phyloP scores from a whole-genome alignment of 2,888 invertebrate species.

The Nineta flava region DNA sequence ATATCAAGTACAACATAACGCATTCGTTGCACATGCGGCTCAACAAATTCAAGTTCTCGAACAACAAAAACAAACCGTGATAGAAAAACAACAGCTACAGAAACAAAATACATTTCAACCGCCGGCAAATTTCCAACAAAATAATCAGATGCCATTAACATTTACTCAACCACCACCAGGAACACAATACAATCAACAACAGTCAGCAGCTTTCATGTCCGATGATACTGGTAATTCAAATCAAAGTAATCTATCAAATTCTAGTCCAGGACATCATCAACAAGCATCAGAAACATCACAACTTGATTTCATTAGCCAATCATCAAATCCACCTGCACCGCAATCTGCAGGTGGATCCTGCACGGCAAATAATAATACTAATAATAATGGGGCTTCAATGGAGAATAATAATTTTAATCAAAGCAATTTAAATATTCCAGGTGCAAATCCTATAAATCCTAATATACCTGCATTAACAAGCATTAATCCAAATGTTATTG shows the following conservation, averaged over 20 bases:
- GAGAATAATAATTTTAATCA: slow-evolving; percentile 19
- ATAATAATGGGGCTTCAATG: slow-evolving; percentile 3
- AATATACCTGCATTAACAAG: slow-evolving; percentile 16
- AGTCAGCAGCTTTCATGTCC: neutral
- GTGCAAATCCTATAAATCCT: slow-evolving; percentile 6
- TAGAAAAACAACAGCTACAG: slow-evolving; percentile 24
- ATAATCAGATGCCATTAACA: slow-evolving; percentile 13
- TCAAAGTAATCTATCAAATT: slow-evolving; percentile 5
- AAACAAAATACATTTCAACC: slow-evolving; percentile 31
- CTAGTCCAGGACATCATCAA: slow-evolving; percentile 2
- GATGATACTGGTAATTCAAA: slow-evolving; percentile 7
- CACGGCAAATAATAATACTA: neutral
- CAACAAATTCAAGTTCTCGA: slow-evolving; percentile 76
- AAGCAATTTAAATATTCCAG: slow-evolving; percentile 16
- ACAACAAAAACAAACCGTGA: slow-evolving; percentile 52
- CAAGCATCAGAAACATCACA: neutral
- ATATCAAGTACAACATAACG: slow-evolving; percentile 88
- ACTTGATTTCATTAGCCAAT: slow-evolving; percentile 8
- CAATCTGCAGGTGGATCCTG: too few relatives aligned
- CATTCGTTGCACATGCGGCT: slow-evolving; percentile 81
- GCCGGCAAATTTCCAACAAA: slow-evolving; percentile 20
- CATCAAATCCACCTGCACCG: slow-evolving; percentile 7
- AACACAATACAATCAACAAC: slow-evolving; percentile 15
- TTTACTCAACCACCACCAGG: slow-evolving; percentile 18
- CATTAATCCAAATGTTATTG: slow-evolving; percentile 24